Evolutionary conservation across 2,888 invertebrate species (phyloP).

Genomic region (Athalia cordata): DNA sequence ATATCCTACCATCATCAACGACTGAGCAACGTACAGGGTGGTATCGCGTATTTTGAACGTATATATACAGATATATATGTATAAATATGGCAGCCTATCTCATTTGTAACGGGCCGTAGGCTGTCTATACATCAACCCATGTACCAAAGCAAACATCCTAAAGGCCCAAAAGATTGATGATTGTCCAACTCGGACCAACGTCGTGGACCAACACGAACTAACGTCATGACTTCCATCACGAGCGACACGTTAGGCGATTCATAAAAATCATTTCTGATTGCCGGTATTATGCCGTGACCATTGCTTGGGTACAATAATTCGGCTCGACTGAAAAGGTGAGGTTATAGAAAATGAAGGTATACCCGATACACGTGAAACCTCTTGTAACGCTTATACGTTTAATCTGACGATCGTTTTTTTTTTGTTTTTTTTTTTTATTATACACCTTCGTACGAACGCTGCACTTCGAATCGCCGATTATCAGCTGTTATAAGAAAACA

Average conservation of each 20-base stretch:
- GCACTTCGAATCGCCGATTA: not conserved
- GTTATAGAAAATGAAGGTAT: slow-evolving; percentile 43
- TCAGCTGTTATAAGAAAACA: too few species aligned
- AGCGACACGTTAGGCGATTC: slow-evolving; percentile 70
- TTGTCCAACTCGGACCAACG: slow-evolving; percentile 54
- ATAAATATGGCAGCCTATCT: slow-evolving; percentile 41
- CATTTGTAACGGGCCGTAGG: slow-evolving; percentile 43
- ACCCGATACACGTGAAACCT: not conserved
- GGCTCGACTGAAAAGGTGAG: not conserved
- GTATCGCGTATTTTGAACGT: too few species aligned
- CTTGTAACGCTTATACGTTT: slow-evolving; percentile 7
- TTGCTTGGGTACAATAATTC: slow-evolving; percentile 29
- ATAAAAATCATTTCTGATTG: slow-evolving; percentile 70
- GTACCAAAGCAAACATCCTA: slow-evolving; percentile 61
- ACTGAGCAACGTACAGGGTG: too few species aligned
- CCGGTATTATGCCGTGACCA: slow-evolving; percentile 43
- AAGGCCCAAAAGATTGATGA: slow-evolving; percentile 68
- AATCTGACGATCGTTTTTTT: not conserved
- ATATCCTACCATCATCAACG: too few species aligned
- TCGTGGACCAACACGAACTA: slow-evolving; percentile 33
- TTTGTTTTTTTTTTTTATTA: not conserved
- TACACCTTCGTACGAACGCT: not conserved
- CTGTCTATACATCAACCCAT: slow-evolving; percentile 45
- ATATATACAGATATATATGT: not conserved
- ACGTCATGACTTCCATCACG: slow-evolving; percentile 67